phyloP scores from a whole-genome alignment of 2,888 invertebrate genomes.

The Lomographa bimaculata region DNA sequence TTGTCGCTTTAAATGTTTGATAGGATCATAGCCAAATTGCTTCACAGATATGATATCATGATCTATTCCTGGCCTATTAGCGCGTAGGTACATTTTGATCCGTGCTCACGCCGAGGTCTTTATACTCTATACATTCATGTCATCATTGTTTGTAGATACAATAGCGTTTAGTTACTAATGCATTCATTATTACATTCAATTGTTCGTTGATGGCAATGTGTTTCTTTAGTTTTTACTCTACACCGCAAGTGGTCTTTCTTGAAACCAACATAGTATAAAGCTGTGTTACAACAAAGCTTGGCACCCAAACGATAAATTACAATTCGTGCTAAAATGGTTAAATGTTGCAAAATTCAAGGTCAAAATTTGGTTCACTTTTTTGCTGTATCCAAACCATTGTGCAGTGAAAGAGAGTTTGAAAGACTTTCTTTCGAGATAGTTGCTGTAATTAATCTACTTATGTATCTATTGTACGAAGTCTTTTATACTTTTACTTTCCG shows the following conservation, averaged over 20 bases:
- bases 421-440: slow-evolving; percentile 64
- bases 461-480: slow-evolving; percentile 50
- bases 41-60: slow-evolving; percentile 64
- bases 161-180: slow-evolving; percentile 50
- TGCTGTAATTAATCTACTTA: slow-evolving; percentile 75
- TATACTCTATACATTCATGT: slow-evolving; percentile 51
- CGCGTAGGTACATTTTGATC: slow-evolving; percentile 55
- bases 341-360: slow-evolving; percentile 76
- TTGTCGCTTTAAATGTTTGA: slow-evolving; percentile 19
- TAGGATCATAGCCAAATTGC: slow-evolving; percentile 53
- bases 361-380: slow-evolving; percentile 49
- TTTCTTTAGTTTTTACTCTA: slow-evolving; percentile 54
- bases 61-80: slow-evolving; percentile 67
- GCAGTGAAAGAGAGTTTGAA: slow-evolving; percentile 55
- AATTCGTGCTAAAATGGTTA: slow-evolving; percentile 68
- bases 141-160: slow-evolving; percentile 54
- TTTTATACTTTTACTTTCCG: slow-evolving; percentile 75
- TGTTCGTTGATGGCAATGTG: slow-evolving; percentile 46
- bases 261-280: slow-evolving; percentile 57
- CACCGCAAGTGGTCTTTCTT: slow-evolving; percentile 72
- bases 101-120: slow-evolving; percentile 60
- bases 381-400: no score
- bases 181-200: slow-evolving; percentile 54
- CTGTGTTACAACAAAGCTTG: slow-evolving; percentile 55
- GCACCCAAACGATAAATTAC: slow-evolving; percentile 63